phyloP scores from a whole-genome alignment of 2,888 invertebrate genomes.

The Synergus laeviventris region DNA sequence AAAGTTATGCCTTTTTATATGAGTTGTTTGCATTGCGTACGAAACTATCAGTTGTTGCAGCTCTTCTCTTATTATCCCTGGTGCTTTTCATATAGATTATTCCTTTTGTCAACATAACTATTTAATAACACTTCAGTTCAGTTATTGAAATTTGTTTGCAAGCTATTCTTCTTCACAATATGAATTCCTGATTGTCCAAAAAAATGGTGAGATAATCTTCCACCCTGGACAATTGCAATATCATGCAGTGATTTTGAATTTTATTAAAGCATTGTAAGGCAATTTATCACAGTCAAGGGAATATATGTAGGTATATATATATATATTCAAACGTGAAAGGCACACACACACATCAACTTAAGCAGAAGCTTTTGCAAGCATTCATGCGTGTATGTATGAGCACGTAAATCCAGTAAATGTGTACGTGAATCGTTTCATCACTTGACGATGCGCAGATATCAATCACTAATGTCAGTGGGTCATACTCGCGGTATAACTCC shows the following conservation, averaged over 20 bases:
- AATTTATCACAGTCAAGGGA: constrained; percentile 3
- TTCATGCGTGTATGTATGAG: not conserved
- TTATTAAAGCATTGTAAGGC: not conserved
- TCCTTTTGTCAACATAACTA: not conserved
- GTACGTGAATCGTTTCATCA: constrained; percentile 29
- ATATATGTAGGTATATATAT: not conserved
- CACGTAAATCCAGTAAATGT: constrained; percentile 20
- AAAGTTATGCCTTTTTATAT: no score
- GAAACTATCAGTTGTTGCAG: no score
- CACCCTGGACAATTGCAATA: not conserved
- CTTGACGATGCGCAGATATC: constrained; percentile 37
- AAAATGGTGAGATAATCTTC: not conserved
- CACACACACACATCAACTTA: not conserved
- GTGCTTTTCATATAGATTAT: not conserved
- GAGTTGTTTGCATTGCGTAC: no score
- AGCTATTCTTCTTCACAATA: not conserved
- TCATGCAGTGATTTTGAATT: not conserved
- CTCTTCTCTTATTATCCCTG: not conserved
- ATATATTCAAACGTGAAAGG: not conserved
- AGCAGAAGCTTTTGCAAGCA: not conserved
- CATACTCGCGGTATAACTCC: constrained; percentile 49
- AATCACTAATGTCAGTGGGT: constrained; percentile 40
- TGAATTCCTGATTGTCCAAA: not conserved
- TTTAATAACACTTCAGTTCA: not conserved
- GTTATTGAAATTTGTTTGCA: not conserved